Base-by-base conservation (phyloP, 1,140 invertebrate genomes). In the Cyphomyrmex costatus region DNA sequence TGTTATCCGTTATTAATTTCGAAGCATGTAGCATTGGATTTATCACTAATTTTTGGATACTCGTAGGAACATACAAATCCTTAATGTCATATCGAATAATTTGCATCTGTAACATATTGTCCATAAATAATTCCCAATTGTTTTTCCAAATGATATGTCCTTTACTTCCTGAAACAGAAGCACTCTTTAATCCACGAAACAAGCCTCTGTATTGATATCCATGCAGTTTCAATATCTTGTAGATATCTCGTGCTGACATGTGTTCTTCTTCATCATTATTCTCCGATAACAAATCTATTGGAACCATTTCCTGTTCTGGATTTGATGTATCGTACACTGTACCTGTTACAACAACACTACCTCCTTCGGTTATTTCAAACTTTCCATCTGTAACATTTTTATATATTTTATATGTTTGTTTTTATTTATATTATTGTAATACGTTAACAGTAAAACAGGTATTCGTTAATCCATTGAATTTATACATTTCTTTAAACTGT, bases 41-140 rank as follows among this genome's bases (percentile, higher is more conserved):
- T 63, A 99, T 98, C 12, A 96, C 96, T 1, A 99, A 91, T 85
- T 97, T 97, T 79, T 97, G 96, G 27, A 99, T 98, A 88, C 97
- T 96, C 0, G 98, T 99, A 3, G 98, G 98, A 3, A 99, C 96
- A 91, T 97, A 97, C 0, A 99, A 96, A 16, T 96, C 96, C 77
- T 97, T 94, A 0, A 97, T 97, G 88, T 98, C 97, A 51, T 96
- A 95, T 42, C 96, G 96, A 0, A 99, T 92, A 68, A 99, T 97
- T 86, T 97, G 96, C 88, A 99, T 96, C 93, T 99, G 98, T 33
- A 99, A 94, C 97, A 99, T 97, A 21, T 97, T 98, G 94, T 99
- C 98, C 96, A 99, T 97, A 93, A 99, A 99, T 2, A 98, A 96
- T 0, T 98, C 97, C 98, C 98, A 99, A 94, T 99, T n/a, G n/a